These are phyloP conservation scores for Lathronympha strigana DNA, from an alignment of 2,888 invertebrate genomes.

Conservation along the genomic window DNA sequence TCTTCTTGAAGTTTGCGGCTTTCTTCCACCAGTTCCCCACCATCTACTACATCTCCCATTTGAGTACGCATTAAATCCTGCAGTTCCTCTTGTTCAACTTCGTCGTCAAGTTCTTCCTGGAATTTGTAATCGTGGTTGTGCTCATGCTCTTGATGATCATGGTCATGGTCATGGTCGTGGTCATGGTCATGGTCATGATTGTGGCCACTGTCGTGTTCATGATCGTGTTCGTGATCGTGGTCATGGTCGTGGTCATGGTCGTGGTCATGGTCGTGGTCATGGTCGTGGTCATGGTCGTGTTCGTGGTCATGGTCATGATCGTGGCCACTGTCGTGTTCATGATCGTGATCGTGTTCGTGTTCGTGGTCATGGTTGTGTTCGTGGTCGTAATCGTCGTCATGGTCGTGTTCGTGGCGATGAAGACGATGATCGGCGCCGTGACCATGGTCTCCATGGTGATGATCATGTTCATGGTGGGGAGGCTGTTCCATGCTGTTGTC, in stretches of 20 bases:
- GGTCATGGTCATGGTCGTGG: slow-evolving; percentile 21
- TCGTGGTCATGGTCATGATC: slow-evolving; percentile 18
- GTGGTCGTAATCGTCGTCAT: slow-evolving; percentile 10
- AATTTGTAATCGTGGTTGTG: slow-evolving; percentile 21
- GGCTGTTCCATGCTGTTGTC: slow-evolving; percentile 13
- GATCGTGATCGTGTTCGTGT: background rate
- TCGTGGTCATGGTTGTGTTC: background rate
- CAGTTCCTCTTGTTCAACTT: slow-evolving; percentile 42
- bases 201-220: background rate
- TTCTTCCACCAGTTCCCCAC: background rate
- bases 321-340: slow-evolving; percentile 14
- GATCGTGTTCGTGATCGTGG: slow-evolving; percentile 7
- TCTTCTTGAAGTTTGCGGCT: background rate
- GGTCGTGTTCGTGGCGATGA: slow-evolving; percentile 27
- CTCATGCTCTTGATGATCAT: slow-evolving; percentile 25
- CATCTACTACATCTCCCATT: background rate
- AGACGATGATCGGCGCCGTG: slow-evolving; percentile 9
- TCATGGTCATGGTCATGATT: slow-evolving; percentile 25
- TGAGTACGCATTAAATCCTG: background rate
- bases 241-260: slow-evolving; percentile 20
- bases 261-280: slow-evolving; percentile 28
- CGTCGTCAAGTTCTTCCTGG: slow-evolving; percentile 44
- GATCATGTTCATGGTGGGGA: slow-evolving; percentile 12
- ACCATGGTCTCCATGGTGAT: slow-evolving; percentile 19
- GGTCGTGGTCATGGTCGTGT: slow-evolving; percentile 25